Percentiles rank a stretch among this genome's conserved stretches.
Conservation (phyloP, 2,888 invertebrate genomes). For the Acleris laterana region DNA sequence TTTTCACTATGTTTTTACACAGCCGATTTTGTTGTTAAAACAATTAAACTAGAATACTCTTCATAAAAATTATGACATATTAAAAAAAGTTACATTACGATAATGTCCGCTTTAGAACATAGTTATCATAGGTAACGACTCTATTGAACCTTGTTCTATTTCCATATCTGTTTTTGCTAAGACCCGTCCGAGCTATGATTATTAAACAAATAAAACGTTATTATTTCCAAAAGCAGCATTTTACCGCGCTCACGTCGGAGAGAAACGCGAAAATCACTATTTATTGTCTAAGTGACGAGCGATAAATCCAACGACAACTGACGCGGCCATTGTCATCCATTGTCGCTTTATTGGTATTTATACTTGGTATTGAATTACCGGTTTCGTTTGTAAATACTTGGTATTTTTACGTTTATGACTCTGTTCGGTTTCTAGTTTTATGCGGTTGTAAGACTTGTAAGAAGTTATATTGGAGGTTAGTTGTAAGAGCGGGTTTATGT, state of each 20-base stretch:
- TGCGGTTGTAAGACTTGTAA: slow-evolving; percentile 3
- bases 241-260: slow-evolving; percentile 57
- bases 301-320: slow-evolving; percentile 72
- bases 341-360: slow-evolving; percentile 52
- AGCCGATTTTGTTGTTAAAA: too few relatives aligned
- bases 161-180: too few relatives aligned
- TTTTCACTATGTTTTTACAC: too few relatives aligned
- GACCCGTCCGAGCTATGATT: too few relatives aligned
- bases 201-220: not conserved
- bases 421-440: slow-evolving; percentile 14
- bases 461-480: not conserved
- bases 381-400: slow-evolving; percentile 34
- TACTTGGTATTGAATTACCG: slow-evolving; percentile 44
- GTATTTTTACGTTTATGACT: slow-evolving; percentile 34
- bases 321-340: slow-evolving; percentile 66
- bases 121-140: too few relatives aligned
- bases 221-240: slow-evolving; percentile 40
- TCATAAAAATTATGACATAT: too few relatives aligned
- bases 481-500: slow-evolving; percentile 7
- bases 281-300: slow-evolving; percentile 81
- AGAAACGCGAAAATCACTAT: slow-evolving; percentile 81
- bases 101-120: too few relatives aligned
- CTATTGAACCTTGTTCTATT: too few relatives aligned
- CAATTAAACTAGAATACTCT: too few relatives aligned
- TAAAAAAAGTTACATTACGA: too few relatives aligned